A percentile compares a stretch with the other conserved stretches of the same genome.
phyloP scores from a whole-genome alignment of 2,113 vertebrate genomes.

The Cinclus mexicanus region DNA sequence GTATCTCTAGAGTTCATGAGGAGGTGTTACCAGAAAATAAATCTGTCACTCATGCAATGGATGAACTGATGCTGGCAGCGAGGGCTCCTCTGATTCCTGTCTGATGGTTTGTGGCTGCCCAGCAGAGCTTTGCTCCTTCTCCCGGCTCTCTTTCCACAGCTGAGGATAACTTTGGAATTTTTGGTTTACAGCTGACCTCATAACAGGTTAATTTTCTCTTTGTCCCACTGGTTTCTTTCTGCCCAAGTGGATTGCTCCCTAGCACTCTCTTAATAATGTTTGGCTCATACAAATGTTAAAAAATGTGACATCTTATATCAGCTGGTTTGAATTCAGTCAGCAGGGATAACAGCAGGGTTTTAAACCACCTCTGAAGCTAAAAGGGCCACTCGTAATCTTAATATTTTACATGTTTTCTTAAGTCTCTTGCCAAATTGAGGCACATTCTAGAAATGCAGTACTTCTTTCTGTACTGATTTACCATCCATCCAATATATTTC shows the following conservation, averaged over 20 bases:
- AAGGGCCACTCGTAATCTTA: not conserved
- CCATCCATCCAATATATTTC: not conserved
- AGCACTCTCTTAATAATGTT: not conserved
- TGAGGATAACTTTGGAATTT: not conserved
- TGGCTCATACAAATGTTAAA: not conserved
- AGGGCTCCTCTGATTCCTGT: not conserved
- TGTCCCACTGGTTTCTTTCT: constrained; percentile 30
- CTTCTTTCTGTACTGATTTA: not conserved
- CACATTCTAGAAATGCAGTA: not conserved
- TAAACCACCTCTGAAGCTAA: not conserved
- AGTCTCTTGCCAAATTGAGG: not conserved
- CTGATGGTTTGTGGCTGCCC: not conserved
- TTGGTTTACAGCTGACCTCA: not conserved
- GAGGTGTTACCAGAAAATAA: not conserved
- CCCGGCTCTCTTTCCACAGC: not conserved
- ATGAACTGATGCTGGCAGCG: not conserved
- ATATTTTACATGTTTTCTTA: not conserved
- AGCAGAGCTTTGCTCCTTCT: not conserved
- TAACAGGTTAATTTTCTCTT: not conserved
- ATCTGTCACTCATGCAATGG: not conserved
- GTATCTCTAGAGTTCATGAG: not conserved
- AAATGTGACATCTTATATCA: not conserved
- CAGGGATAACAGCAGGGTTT: not conserved
- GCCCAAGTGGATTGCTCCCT: not conserved
- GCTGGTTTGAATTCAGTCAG: not conserved